These are phyloP conservation scores for Atherix ibis DNA, from an alignment of 2,888 invertebrate species.

Conservation along the genomic window DNA sequence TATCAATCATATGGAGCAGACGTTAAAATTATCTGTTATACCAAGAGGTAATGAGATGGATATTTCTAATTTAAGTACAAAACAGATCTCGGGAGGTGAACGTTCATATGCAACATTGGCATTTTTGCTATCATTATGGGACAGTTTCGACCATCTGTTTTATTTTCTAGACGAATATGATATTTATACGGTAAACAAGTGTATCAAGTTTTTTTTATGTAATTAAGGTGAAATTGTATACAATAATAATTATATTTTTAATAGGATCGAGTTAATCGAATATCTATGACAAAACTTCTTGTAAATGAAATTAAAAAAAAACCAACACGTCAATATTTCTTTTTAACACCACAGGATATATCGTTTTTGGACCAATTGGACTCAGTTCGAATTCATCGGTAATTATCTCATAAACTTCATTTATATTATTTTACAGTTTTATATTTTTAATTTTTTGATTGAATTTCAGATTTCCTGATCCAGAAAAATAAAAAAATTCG, in stretches of 20 bases:
- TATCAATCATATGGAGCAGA: slow-evolving; percentile 31
- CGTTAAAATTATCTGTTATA: slow-evolving; percentile 37
- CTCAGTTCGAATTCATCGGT: slow-evolving; percentile 44
- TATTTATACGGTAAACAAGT: slow-evolving; percentile 88
- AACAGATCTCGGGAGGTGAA: slow-evolving; percentile 86
- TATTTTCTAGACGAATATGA: slow-evolving; percentile 93
- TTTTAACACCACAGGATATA: slow-evolving; percentile 76
- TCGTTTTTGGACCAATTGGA: slow-evolving; percentile 37
- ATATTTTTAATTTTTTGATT: background rate
- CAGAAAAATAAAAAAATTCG: background rate
- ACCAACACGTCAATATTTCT: slow-evolving; percentile 62
- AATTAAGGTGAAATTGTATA: no score
- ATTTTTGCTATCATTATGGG: slow-evolving; percentile 86
- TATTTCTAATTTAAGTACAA: slow-evolving; percentile 35
- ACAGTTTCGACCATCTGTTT: slow-evolving; percentile 80
- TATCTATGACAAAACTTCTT: slow-evolving; percentile 61
- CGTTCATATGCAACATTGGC: slow-evolving; percentile 90
- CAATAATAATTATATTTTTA: slow-evolving; percentile 14
- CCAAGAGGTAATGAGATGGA: slow-evolving; percentile 36
- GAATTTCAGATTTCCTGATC: background rate
- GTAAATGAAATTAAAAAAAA: slow-evolving; percentile 54
- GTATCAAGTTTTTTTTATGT: no score
- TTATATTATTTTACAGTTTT: no score
- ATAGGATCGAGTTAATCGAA: slow-evolving; percentile 72
- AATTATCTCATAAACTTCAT: slow-evolving; percentile 14